These are phyloP conservation scores for Cheumatopsyche charites DNA, from an alignment of 1,140 invertebrate species.

Conservation along the genomic window DNA sequence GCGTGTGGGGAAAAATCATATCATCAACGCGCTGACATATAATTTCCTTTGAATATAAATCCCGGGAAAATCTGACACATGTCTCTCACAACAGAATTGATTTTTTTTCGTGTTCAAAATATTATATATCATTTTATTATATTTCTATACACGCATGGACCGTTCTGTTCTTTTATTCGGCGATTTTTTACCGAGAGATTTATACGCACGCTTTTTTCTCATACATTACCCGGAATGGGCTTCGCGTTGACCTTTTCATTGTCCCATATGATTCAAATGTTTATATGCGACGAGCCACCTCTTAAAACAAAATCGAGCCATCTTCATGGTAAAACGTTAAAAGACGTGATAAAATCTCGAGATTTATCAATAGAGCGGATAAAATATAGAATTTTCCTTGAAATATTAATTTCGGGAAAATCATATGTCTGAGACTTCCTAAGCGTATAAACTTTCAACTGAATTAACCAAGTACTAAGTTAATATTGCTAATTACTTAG, in stretches of 20 bases:
- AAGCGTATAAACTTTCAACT: too few species aligned
- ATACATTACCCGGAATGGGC: not conserved
- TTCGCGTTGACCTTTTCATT: conserved; percentile 4
- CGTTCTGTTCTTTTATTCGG: not conserved
- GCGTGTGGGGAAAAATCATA: too few species aligned
- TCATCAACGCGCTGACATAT: not conserved
- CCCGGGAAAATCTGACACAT: not conserved
- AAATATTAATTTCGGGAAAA: too few species aligned
- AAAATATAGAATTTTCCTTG: too few species aligned
- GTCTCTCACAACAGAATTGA: conserved; percentile 14
- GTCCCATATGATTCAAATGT: conserved; percentile 22
- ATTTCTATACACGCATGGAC: not conserved
- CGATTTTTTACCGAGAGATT: not conserved
- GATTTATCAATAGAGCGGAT: too few species aligned
- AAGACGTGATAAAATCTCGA: too few species aligned
- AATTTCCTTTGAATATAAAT: not conserved
- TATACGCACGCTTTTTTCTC: not conserved
- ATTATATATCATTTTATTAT: not conserved
- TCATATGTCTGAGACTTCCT: too few species aligned
- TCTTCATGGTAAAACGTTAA: too few species aligned
- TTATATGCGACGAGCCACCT: conserved; percentile 8
- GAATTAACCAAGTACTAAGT: too few species aligned
- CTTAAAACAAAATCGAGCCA: conserved; percentile 9
- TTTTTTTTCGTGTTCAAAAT: conserved; percentile 10
- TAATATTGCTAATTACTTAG: too few species aligned